Percentiles rank a stretch among this genome's conserved stretches.
phyloP scores from a whole-genome alignment of 2,113 vertebrate species.

The Panurus biarmicus region DNA sequence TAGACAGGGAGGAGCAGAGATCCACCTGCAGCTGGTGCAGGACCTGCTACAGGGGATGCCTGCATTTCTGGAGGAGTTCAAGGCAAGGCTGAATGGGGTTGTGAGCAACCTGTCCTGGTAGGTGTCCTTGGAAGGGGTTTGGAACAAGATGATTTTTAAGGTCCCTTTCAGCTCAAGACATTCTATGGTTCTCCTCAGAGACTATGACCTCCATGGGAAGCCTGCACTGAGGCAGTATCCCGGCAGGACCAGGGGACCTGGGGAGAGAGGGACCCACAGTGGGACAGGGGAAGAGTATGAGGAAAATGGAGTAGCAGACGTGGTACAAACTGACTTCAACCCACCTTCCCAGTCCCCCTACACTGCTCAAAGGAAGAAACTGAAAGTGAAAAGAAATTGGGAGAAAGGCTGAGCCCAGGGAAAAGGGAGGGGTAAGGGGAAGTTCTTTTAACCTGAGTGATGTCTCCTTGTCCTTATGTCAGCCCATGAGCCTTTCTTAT shows the following conservation, averaged over 20 bases:
- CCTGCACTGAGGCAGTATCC: background rate
- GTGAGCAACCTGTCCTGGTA: background rate
- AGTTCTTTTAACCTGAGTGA: background rate
- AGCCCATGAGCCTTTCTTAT: background rate
- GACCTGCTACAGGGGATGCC: background rate
- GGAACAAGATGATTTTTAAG: background rate
- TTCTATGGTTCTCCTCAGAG: rapidly evolving
- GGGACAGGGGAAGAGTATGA: background rate
- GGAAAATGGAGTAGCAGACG: background rate
- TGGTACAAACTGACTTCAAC: background rate
- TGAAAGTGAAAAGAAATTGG: background rate
- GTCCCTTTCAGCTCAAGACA: background rate
- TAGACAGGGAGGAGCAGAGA: background rate
- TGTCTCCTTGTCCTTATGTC: background rate
- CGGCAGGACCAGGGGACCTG: background rate
- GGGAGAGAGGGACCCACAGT: background rate
- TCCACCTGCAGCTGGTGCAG: background rate
- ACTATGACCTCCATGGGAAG: background rate
- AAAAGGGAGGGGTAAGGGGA: background rate
- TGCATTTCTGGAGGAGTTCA: background rate
- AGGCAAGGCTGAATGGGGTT: background rate
- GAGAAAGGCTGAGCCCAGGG: background rate
- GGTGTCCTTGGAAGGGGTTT: background rate
- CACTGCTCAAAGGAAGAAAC: rapidly evolving
- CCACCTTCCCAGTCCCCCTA: background rate